phyloP scores from a whole-genome alignment of 1,140 invertebrate species.

The Bemisia tabaci region DNA sequence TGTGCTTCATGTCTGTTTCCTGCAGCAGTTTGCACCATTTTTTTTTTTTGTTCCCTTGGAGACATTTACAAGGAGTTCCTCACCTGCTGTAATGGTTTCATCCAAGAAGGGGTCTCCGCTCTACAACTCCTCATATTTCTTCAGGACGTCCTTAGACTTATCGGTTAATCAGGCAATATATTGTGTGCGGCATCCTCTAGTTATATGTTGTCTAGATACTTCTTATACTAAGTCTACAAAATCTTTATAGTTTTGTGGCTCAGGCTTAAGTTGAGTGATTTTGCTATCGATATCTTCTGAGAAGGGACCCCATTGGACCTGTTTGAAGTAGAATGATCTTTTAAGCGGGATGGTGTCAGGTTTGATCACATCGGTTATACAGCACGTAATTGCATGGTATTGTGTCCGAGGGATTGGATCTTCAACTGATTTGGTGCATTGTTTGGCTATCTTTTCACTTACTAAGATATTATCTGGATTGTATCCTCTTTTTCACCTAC shows the following conservation, averaged over 20 bases:
- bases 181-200: conserved; percentile 4
- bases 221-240: conserved; percentile 10
- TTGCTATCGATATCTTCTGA: conserved; percentile 3
- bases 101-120: conserved; percentile 7
- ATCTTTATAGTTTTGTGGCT: conserved; percentile 2
- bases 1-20: conserved; percentile 4
- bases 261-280: conserved; percentile 1
- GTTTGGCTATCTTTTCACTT: background rate
- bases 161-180: conserved; percentile 10
- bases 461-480: conserved; percentile 10
- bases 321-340: background rate
- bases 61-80: conserved; percentile 2
- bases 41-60: conserved; percentile 5
- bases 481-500: conserved; percentile 11
- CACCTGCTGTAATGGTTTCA: conserved; percentile 5
- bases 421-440: conserved; percentile 4
- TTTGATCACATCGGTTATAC: background rate
- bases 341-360: background rate
- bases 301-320: background rate
- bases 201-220: conserved; percentile 12
- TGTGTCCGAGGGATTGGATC: conserved; percentile 9
- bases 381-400: background rate
- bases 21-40: conserved; percentile 7
- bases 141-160: conserved; percentile 4
- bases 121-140: conserved; percentile 8